Conservation (phyloP, 2,797 vertebrate species). For the Sparidentex hasta region DNA sequence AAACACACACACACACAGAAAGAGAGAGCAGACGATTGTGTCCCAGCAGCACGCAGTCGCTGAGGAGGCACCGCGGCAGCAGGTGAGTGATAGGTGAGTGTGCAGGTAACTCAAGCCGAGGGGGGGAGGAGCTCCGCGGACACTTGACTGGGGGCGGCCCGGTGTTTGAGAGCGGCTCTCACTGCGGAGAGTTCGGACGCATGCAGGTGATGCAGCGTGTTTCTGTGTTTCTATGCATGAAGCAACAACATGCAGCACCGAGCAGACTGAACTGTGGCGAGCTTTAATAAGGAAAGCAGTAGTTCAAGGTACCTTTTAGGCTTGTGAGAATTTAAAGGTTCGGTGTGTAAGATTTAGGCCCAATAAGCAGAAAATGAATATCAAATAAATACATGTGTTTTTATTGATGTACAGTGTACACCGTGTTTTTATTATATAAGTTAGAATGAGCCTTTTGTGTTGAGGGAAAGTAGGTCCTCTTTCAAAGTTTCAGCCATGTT, state of each 20-base stretch:
- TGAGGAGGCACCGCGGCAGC: conserved; percentile 34
- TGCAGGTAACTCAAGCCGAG: conserved; percentile 76
- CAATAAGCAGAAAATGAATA: no score
- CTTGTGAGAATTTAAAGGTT: no score
- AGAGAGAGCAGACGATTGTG: conserved; percentile 6
- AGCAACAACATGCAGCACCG: background rate
- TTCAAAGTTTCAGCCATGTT: no score
- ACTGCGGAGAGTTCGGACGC: background rate
- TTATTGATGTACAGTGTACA: no score
- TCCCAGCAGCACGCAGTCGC: conserved; percentile 12
- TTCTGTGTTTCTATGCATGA: background rate
- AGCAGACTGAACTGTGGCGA: background rate
- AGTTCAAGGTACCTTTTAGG: no score
- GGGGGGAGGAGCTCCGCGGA: conserved; percentile 70
- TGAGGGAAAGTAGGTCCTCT: no score
- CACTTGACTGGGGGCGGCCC: background rate
- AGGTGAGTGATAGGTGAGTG: conserved; percentile 69
- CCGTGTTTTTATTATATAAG: no score
- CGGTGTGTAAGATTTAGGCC: no score
- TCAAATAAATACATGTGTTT: no score
- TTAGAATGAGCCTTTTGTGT: no score
- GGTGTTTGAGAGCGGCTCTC: background rate
- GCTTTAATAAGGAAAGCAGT: background rate
- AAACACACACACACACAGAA: no score
- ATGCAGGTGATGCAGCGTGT: background rate